Evolutionary conservation across 2,797 vertebrate genomes (phyloP), one percentile per base, ranked within the genome.

Genomic region (Cirrhinus mrigala): DNA sequence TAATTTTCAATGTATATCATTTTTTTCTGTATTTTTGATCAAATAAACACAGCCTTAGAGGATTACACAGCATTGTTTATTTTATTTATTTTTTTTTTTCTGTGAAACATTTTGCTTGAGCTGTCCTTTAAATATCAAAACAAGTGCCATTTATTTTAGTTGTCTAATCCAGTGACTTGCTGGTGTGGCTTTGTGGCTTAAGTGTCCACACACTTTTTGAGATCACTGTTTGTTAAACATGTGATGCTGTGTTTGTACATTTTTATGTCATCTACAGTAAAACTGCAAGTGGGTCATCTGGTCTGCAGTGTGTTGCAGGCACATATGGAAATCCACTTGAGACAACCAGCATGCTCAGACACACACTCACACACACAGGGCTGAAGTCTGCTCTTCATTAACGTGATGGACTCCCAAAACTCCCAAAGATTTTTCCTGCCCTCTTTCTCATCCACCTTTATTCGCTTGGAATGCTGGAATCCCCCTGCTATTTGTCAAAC

Each of bases 311-410:
- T 87, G 78, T 78, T 52, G 73, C 60, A 40, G 84, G 73, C 90
- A 54, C 87, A 91, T 86, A 76, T 87, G 90, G 71, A 79, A 83
- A 86, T 82, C 54, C 64, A 88, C 80, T 88, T 87, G 73, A 73
- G 83, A 85, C 69, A 56, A 74, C 64, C 69, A 48, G 46, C 77
- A 84, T 87, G 84, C 87, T 73, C 64, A n/a, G 9, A 79, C 83
- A 62, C 78, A 75, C 2, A 29, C 86, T 64, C 46, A 86, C 75
- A 77, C 70, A 18, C 56, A 29, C 60, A 16, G 27, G 52, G 16
- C 37, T 85, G 58, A 91, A 71, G 93, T 90, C 95, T 96, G 94
- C 91, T 92, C 92, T 92, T 94, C 93, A 95, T 96, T 96, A 95
- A 90, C 91, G 88, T 86, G 81, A 87, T 91, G 89, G 90, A 91